A percentile compares a stretch with the other conserved stretches of the same genome.
These are phyloP conservation scores for Ianthella basta DNA, from an alignment of 37 sponge, comb jelly and placozoan species.

Conservation along the genomic window DNA sequence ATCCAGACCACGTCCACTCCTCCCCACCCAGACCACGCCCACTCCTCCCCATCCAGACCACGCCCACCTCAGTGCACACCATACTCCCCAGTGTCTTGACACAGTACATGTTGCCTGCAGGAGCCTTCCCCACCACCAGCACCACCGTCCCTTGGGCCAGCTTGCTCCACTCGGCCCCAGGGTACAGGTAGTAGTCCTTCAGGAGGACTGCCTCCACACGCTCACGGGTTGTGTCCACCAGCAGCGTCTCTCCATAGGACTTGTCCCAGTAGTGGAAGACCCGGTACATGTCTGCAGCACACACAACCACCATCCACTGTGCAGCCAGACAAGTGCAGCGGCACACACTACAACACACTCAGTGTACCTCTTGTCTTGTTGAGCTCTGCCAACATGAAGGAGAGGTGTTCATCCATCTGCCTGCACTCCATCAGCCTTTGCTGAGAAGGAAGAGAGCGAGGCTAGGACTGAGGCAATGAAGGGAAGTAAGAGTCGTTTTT, in stretches of 20 bases:
- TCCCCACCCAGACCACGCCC: too few species aligned
- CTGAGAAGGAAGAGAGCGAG: background rate
- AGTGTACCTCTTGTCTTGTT: background rate
- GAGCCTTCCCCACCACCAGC: constrained; percentile 32
- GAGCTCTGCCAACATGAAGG: background rate
- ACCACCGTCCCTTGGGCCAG: constrained; percentile 58
- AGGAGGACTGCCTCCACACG: constrained; percentile 29
- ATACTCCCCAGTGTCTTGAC: background rate
- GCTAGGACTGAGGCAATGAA: too few species aligned
- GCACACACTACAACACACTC: background rate
- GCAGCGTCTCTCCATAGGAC: background rate
- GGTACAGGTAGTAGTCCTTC: constrained; percentile 61
- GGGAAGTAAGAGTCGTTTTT: too few species aligned
- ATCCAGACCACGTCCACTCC: too few species aligned
- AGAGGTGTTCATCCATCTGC: background rate
- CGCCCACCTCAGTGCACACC: too few species aligned
- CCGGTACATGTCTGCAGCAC: background rate
- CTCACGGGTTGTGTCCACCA: background rate
- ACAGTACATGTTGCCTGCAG: constrained; percentile 9
- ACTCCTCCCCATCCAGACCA: too few species aligned
- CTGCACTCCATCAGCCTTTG: background rate
- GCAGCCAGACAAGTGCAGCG: background rate
- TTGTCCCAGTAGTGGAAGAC: constrained; percentile 9
- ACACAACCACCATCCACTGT: background rate
- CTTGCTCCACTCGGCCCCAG: constrained; percentile 68